A percentile compares a stretch with the other conserved stretches of the same genome.
These are phyloP conservation scores for Sebastes reedi DNA, from an alignment of 2,797 vertebrate species.

Conservation along the genomic window DNA sequence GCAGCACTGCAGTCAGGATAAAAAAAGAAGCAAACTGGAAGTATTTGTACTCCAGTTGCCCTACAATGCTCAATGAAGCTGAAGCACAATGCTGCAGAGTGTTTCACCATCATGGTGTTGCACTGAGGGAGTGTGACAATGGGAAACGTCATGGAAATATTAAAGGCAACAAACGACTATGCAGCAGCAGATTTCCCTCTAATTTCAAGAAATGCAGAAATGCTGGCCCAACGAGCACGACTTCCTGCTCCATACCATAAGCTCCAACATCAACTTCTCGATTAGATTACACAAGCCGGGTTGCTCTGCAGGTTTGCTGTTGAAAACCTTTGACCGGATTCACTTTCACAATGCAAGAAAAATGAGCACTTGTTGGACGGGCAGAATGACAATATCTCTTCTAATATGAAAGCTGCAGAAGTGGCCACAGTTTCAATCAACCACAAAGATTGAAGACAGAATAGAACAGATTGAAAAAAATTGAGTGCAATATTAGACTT, in stretches of 20 bases:
- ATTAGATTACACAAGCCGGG: background rate
- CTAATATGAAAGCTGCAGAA: background rate
- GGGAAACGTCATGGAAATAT: constrained; percentile 1
- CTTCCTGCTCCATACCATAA: background rate
- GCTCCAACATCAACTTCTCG: background rate
- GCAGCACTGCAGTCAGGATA: background rate
- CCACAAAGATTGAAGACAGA: background rate
- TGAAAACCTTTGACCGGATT: background rate
- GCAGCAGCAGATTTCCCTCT: background rate
- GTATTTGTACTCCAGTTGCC: background rate
- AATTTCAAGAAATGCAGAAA: background rate
- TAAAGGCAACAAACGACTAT: background rate
- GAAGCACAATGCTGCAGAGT: background rate
- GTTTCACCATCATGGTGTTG: background rate
- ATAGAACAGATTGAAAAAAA: background rate
- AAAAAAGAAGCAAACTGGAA: background rate
- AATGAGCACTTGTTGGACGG: background rate
- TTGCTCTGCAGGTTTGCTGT: background rate
- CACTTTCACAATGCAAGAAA: background rate
- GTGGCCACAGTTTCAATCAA: background rate
- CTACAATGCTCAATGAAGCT: background rate
- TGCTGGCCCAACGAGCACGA: background rate
- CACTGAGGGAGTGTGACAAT: constrained; percentile 13
- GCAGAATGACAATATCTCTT: background rate
- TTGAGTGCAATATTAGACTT: background rate